Evolutionary conservation across 1,140 invertebrate genomes (phyloP), one percentile per base, ranked within the genome.

Genomic region (Coboldia fuscipes): DNA sequence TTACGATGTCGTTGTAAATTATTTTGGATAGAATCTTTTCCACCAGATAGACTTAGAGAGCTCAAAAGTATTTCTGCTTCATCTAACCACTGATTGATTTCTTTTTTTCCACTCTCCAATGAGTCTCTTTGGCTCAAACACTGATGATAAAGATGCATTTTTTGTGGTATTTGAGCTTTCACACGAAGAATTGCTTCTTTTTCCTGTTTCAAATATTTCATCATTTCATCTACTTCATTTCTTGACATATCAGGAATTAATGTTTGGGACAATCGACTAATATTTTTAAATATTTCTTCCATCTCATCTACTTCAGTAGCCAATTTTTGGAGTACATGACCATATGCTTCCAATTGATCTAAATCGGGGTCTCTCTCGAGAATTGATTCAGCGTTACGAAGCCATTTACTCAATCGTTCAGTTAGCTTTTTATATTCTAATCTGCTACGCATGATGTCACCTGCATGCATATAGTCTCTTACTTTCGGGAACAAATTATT

Each of bases 61-160:
- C 58, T 55, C 17, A 94, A 47, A 21, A 85, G 52, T 3, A 60
- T 56, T 45, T 92, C 83, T 7, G 84, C 86, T 39, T 75, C 73
- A 42, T 81, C 72, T 12, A 94, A 48, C 89, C 89, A 96, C 3
- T 60, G 54, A 33, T 71, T 66, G 19, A 94, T 77, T 54, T 93
- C 88, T 34, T 65, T 66, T 45, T 89, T 74, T 0, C 86, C 86
- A 14, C 69, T 68, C 54, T 92, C 84, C 30, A 94, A 51, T 0
- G 85, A 84, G 51, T 89, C 82, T 45, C 90, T 78, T 47, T 94
- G 85, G 0, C 86, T 80, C 16, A 89, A 51, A 7, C 93, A 51
- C 48, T 90, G 81, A 42, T 83, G 70, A 48, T 77, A 76, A 10
- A 78, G 57, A 46, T 85, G 77, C 32, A 88, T 54, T 39, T 82